Evolutionary conservation across 2,797 vertebrate genomes (phyloP).

Genomic region (Pseudochirops cupreus): DNA sequence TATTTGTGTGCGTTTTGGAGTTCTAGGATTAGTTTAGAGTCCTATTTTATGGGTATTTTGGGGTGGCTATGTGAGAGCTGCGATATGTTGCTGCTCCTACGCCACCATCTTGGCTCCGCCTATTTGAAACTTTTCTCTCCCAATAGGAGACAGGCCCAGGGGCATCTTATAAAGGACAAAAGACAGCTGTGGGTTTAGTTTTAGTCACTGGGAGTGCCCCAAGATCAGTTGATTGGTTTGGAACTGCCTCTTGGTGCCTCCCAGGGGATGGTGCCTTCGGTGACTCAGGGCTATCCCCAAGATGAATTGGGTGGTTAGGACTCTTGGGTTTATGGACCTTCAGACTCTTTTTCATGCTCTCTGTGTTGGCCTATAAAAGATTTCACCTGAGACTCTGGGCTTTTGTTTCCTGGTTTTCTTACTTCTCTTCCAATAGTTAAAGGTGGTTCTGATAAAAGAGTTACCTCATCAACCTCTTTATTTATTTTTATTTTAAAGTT

Average conservation of each 20-base stretch:
- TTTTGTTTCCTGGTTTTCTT: neutral
- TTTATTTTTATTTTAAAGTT: neutral
- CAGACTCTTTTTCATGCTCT: neutral
- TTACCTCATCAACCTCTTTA: neutral
- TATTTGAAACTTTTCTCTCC: neutral
- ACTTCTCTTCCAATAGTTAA: neutral
- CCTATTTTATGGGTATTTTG: too few relatives aligned
- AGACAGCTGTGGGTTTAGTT: neutral
- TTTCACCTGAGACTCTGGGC: too few relatives aligned
- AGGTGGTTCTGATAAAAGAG: neutral
- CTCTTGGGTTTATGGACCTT: too few relatives aligned
- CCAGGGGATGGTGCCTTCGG: too few relatives aligned
- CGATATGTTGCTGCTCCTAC: too few relatives aligned
- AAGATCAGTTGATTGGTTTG: neutral
- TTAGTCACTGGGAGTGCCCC: neutral
- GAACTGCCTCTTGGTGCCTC: neutral
- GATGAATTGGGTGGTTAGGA: neutral
- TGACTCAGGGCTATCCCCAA: neutral
- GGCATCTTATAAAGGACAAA: neutral
- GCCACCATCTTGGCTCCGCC: too few relatives aligned
- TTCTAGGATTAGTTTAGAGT: too few relatives aligned
- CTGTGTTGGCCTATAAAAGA: too few relatives aligned
- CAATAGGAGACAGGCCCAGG: neutral
- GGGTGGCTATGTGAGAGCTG: too few relatives aligned
- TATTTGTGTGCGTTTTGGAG: too few relatives aligned